A percentile compares a stretch with the other conserved stretches of the same genome.
Evolutionary conservation across 1,140 invertebrate genomes (phyloP).

Genomic region (Bombus picipes): DNA sequence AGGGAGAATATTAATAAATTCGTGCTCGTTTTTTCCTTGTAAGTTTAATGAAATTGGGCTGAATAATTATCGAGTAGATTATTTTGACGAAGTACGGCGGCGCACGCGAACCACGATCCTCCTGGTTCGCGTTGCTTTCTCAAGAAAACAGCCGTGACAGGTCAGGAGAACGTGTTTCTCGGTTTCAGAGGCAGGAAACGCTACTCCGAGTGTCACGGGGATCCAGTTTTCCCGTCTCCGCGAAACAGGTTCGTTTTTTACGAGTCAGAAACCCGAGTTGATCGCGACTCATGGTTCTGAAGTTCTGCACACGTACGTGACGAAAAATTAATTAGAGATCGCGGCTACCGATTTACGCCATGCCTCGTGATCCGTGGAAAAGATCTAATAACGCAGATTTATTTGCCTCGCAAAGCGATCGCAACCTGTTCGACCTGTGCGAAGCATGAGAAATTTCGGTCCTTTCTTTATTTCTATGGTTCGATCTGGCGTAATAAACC

Average conservation of each 20-base stretch:
- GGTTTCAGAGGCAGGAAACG: constrained; percentile 53
- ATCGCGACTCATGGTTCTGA: not conserved
- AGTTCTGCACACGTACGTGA: not conserved
- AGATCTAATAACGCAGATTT: constrained; percentile 25
- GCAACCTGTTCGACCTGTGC: constrained; percentile 1
- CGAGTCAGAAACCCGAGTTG: constrained; percentile 20
- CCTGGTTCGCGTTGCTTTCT: constrained; percentile 32
- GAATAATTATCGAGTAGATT: constrained; percentile 26
- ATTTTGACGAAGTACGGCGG: constrained; percentile 7
- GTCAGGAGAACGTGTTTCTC: constrained; percentile 56
- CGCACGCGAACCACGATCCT: not conserved
- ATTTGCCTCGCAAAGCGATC: not conserved
- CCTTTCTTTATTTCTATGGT: not conserved
- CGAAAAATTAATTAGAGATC: constrained; percentile 22
- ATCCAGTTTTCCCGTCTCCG: constrained; percentile 54
- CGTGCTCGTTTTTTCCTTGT: no score
- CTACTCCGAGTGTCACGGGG: constrained; percentile 47
- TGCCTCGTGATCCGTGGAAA: constrained; percentile 42
- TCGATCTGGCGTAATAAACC: not conserved
- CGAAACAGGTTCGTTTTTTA: constrained; percentile 43
- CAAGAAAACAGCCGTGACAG: constrained; percentile 43
- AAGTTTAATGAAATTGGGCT: not conserved
- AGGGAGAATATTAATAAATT: not conserved
- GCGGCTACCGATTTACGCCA: not conserved
- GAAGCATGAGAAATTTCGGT: not conserved